Base-by-base conservation (phyloP, 2,797 vertebrate species). In the Poecilia gillii region DNA sequence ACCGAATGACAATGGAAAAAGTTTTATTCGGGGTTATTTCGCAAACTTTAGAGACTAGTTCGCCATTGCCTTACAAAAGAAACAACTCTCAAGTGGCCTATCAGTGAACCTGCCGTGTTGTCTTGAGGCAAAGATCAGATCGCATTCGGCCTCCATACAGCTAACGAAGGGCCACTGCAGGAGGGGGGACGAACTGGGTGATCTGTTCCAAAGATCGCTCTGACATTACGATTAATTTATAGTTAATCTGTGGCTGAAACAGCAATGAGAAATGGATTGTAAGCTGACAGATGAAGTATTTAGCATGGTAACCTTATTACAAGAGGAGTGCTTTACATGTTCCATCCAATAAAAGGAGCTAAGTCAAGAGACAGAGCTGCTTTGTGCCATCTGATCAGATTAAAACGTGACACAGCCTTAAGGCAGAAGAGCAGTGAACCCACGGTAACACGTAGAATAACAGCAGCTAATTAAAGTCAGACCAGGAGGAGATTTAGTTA, bases 391-490 rank as follows among this genome's bases (percentile, higher is more conserved):
- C 78, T 84, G 84, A 78, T 85, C 84, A 87, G 80, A 89, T 87
- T 86, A 88, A 87, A 83, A 76, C n/a, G 36, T 45, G 76, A 89
- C 77, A 87, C 78, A 45, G 81, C 85, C 84, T 73, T 53, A 73
- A 77, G 87, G 89, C 84, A 73, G 3, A 2, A 45, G 81, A 73
- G 73, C 78, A 81, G 72, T 71, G 90, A 79, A 62, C 76, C 47
- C 6, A 8, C 72, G 74, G 73, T 80, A 77, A 85, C 85, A 89
- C 75, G 78, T 85, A 74, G 72, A 81, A 78, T 80, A 80, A 87
- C 79, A 85, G 76, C 80, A 76, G 84, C 81, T 86, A 73, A 90
- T 89, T 91, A 88, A 87, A 86, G 79, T 77, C 64, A 81, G 76
- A 83, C 45, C 85, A 83, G 51, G 57, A 84, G 75, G 49, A 80